Evolutionary conservation across 2,113 vertebrate species (phyloP), one percentile per base, ranked within the genome.

Genomic region (Periophthalmus modestus): DNA sequence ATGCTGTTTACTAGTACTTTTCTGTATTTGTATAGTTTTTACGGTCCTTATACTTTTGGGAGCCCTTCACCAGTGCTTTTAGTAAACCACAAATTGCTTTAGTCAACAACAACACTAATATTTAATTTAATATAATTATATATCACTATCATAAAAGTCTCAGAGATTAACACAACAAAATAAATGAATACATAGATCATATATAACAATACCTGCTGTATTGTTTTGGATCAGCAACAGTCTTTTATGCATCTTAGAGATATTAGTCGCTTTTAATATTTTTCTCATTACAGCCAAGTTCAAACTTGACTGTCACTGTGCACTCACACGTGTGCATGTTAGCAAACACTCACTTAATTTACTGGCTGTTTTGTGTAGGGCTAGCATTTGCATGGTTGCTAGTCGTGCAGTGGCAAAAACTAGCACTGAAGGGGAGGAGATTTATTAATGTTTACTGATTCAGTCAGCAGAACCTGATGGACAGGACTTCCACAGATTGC

Each of bases 391-490:
- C 89, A 88, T 75, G 81, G 67, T 73, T 92, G 89, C 78, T 81
- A 89, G 79, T 72, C 55, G 77, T 85, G 82, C 78, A 47, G 12
- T 52, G 66, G 83, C 67, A 55, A 82, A 72, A 84, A 67, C 58
- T 87, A 82, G 85, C 85, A 84, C 62, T 3, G 10, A 66, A 57
- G 69, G 72, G 77, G 66, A 61, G 72, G 59, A 66, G 84, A 73
- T 34, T 84, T 88, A 83, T 89, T 90, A 76, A 89, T 92, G 85
- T 92, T 92, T 88, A 87, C 88, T 72, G 80, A 89, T 83, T 77
- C 73, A 91, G 91, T 85, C 72, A 52, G 84, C 74, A 89, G 87
- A 93, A 93, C 92, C 92, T 92, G 92, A 93, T 50, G 73, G 90
- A 90, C 92, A 78, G 79, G 91, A 89, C 91, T 85, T 77, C 74